Base-by-base conservation (phyloP, 2,113 vertebrate genomes). In the Nesogale talazaci region DNA sequence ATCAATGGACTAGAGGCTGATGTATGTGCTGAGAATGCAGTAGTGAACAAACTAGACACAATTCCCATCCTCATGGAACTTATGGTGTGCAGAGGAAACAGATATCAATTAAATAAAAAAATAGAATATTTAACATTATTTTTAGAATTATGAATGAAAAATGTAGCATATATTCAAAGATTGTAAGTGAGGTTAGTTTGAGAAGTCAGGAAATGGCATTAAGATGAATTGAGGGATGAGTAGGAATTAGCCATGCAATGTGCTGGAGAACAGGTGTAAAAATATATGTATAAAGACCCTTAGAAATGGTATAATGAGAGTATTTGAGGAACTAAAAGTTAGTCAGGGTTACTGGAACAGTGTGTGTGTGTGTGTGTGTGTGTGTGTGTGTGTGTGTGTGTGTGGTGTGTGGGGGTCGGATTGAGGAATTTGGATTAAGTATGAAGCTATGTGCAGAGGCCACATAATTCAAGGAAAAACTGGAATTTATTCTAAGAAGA, bases 161-260 rank as follows among this genome's bases (percentile, higher is more conserved):
- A 69, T 77, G 17, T 38, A 88, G 27, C 3, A 31, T 70, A 42
- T 7, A 59, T 7, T 83, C 42, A 42, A 83, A 75, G n/a, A 42
- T 92, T 89, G 46, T 81, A 80, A 84, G 16, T 56, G 31, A 46
- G 42, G 76, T 77, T 92, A 84, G 20, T 87, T 87, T 89, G 42
- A 46, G 67, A 91, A 91, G 52, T 89, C 16, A 63, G 40, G 42
- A 86, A 88, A 90, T 80, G 61, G n/a, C 34, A 65, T 4, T 56
- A 38, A 83, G 25, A 78, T 92, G 76, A 92, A 31, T 57, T 80
- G 77, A 89, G 46, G 25, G 56, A 42, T 77, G 25, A 77, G 20
- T 63, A 86, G 86, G 57, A 84, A 38, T 80, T 87, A 83, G 5
- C 34, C 16, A 77, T 72, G 25, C 23, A 85, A 2, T 63, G 59